Conservation (phyloP, 2,888 invertebrate species). For the Mechanitis messenoides region DNA sequence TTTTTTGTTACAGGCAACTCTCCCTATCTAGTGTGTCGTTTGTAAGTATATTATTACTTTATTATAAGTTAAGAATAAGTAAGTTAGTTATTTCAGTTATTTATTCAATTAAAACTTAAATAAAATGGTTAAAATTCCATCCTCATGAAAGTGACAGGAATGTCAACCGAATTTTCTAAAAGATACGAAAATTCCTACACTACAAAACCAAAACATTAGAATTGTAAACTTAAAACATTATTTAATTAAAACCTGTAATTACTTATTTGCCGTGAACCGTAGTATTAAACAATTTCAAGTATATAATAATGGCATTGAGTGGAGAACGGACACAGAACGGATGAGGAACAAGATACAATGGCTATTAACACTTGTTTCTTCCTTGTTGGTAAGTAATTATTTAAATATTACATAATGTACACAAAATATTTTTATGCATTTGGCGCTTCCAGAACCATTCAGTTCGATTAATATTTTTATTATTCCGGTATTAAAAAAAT, state of each 20-base stretch:
- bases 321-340: slow-evolving; percentile 18
- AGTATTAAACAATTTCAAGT: slow-evolving; percentile 15
- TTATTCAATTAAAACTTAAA: too few relatives aligned
- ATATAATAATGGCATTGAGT: slow-evolving; percentile 2
- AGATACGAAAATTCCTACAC: neutral
- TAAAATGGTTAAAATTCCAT: slow-evolving; percentile 1
- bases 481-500: neutral
- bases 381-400: slow-evolving; percentile 22
- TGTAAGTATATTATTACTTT: too few relatives aligned
- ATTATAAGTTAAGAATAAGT: too few relatives aligned
- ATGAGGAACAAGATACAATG: slow-evolving; percentile 19
- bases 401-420: neutral
- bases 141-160: neutral
- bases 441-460: neutral
- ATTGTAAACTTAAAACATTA: slow-evolving; percentile 12
- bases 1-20: too few relatives aligned
- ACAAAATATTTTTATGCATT: slow-evolving; percentile 1
- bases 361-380: slow-evolving; percentile 12
- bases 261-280: slow-evolving; percentile 23
- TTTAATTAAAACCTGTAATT: slow-evolving; percentile 15
- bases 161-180: too few relatives aligned
- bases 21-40: too few relatives aligned
- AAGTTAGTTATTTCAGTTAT: too few relatives aligned
- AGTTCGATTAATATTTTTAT: slow-evolving; percentile 14
- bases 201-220: neutral